Conservation (phyloP, 1,140 invertebrate species). For the Drosophila truncata region DNA sequence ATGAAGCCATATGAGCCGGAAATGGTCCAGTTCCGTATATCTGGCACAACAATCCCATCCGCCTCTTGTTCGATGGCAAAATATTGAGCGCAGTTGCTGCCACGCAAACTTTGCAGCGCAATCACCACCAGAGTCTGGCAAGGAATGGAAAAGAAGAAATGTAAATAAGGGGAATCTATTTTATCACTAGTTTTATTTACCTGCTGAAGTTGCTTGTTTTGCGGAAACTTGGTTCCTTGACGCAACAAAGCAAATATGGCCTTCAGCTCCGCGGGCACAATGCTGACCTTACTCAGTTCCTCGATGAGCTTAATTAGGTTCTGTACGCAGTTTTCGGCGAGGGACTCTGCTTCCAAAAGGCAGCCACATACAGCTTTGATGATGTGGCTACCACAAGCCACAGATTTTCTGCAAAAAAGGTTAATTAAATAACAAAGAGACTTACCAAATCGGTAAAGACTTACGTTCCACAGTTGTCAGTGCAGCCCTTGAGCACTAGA, state of each 20-base stretch:
- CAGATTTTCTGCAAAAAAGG: conserved; percentile 78
- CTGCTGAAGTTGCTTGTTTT: conserved; percentile 78
- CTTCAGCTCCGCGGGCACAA: conserved; percentile 87
- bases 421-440: background rate
- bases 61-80: conserved; percentile 86
- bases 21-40: conserved; percentile 87
- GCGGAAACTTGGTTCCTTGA: conserved; percentile 65
- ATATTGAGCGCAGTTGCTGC: conserved; percentile 79
- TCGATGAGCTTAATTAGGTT: conserved; percentile 87
- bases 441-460: background rate
- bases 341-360: conserved; percentile 71
- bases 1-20: conserved; percentile 87
- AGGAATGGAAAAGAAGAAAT: background rate
- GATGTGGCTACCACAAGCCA: conserved; percentile 83
- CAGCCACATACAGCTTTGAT: conserved; percentile 85
- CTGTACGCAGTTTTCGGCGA: conserved; percentile 79
- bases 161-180: background rate
- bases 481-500: conserved; percentile 84
- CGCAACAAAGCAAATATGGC: conserved; percentile 75
- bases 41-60: conserved; percentile 87
- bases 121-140: conserved; percentile 71
- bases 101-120: conserved; percentile 71
- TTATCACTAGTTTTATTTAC: conserved; percentile 20
- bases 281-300: conserved; percentile 87
- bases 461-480: conserved; percentile 85